Evolutionary conservation across 2,888 invertebrate genomes (phyloP), one percentile per base, ranked within the genome.

Genomic region (Syrphus vitripennis): DNA sequence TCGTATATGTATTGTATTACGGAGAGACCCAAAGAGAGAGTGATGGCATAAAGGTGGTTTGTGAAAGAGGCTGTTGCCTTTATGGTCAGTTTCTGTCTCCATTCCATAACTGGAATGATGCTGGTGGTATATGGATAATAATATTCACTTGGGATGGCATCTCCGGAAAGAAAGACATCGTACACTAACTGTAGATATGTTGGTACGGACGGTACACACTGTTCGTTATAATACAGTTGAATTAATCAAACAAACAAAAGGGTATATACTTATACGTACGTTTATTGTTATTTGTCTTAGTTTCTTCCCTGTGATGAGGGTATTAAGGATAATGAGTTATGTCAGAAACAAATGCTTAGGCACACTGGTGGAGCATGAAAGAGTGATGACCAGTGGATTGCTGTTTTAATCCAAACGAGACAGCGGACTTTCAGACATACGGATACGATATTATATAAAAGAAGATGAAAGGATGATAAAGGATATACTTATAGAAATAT

Each of bases 291-390:
- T 86, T 82, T 86, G 77, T 82, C 86, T 86, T 78, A 77, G 82
- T 82, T 82, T 70, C 86, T 82, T 77, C 81, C 70, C 82, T 74
- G 74, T 86, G 86, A 86, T 86, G 77, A 72, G 86, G 82, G 81
- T 86, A 86, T 86, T 86, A 84, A 88, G 80, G 70, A 86, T 87
- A 88, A 87, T 87, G 90, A 90, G 90, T 90, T 90, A 90, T 90
- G 90, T 90, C 90, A 90, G 89, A 90, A 90, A 90, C 90, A 90
- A 90, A 90, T 90, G 90, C 90, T n/a, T 78, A 42, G 81, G 70
- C 77, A 70, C 74, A 81, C 86, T 82, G 81, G 69, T 74, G 57
- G 69, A 61, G 72, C 82, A 78, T 86, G 55, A 71, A 69, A 76
- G 84, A 84, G 71, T 84, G 71, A 84, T 84, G 76, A 72, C 76